Evolutionary conservation across 2,113 vertebrate species (phyloP).

Genomic region (Chamaea fasciata): DNA sequence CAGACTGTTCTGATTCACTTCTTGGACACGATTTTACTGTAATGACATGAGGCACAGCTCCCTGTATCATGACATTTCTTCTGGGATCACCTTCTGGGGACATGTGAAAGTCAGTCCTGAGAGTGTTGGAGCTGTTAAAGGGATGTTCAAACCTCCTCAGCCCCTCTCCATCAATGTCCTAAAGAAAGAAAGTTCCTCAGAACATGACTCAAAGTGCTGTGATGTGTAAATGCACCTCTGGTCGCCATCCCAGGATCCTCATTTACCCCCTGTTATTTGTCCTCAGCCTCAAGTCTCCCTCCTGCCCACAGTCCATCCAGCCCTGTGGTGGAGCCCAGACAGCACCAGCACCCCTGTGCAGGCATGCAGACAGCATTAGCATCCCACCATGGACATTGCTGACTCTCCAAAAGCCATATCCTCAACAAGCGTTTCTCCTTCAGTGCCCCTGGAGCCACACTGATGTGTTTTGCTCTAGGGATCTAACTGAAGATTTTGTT

Average conservation of each 20-base stretch:
- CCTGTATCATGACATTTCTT: too few species aligned
- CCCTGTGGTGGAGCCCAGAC: not conserved
- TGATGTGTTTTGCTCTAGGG: not conserved
- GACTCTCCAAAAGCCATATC: not conserved
- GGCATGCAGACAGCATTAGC: not conserved
- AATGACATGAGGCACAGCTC: not conserved
- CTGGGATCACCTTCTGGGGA: not conserved
- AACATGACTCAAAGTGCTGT: rapidly evolving
- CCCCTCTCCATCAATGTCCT: not conserved
- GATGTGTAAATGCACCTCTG: not conserved
- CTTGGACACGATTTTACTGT: not conserved
- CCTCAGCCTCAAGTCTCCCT: not conserved
- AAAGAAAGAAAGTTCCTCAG: not conserved
- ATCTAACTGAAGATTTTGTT: not conserved
- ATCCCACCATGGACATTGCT: rapidly evolving
- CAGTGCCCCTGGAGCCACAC: not conserved
- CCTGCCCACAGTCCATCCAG: not conserved
- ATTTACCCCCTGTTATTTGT: not conserved
- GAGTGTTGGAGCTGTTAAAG: not conserved
- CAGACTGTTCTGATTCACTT: not conserved
- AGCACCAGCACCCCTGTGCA: not conserved
- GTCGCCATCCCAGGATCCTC: not conserved
- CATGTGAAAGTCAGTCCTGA: not conserved
- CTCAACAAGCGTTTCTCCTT: not conserved
- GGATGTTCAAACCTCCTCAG: not conserved